Conservation (phyloP, 2,113 vertebrate species). For the Catharus minimus region DNA sequence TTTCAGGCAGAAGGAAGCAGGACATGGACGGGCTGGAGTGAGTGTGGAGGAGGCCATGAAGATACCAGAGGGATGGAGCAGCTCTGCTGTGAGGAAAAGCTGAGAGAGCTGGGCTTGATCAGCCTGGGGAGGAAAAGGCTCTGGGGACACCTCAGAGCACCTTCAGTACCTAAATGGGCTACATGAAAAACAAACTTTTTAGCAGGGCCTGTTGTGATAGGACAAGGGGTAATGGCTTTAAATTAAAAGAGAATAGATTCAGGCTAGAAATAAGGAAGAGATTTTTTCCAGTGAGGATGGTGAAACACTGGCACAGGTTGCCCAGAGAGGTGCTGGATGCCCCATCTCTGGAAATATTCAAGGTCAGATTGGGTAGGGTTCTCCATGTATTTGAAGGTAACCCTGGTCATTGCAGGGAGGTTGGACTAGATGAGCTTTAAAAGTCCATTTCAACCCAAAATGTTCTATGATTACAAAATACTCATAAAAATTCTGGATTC, state of each 20-base stretch:
- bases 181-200: not conserved
- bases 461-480: not conserved
- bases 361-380: not conserved
- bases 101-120: not conserved
- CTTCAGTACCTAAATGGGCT: not conserved
- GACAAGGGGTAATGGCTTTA: not conserved
- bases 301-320: not conserved
- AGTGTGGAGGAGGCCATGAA: not conserved
- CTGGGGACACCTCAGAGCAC: not conserved
- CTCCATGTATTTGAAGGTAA: not conserved
- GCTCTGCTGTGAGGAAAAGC: not conserved
- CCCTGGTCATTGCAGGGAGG: not conserved
- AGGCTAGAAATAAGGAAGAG: not conserved
- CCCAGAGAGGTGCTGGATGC: not conserved
- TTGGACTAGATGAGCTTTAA: not conserved
- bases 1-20: not conserved
- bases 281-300: not conserved
- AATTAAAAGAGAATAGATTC: not conserved
- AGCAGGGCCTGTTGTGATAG: not conserved
- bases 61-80: rapidly evolving
- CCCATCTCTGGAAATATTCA: not conserved
- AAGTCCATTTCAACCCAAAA: not conserved
- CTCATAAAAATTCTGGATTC: not conserved
- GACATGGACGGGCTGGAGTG: not conserved
- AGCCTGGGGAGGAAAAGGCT: not conserved